Conservation (phyloP, 2,113 vertebrate genomes). For the Myotis davidii region DNA sequence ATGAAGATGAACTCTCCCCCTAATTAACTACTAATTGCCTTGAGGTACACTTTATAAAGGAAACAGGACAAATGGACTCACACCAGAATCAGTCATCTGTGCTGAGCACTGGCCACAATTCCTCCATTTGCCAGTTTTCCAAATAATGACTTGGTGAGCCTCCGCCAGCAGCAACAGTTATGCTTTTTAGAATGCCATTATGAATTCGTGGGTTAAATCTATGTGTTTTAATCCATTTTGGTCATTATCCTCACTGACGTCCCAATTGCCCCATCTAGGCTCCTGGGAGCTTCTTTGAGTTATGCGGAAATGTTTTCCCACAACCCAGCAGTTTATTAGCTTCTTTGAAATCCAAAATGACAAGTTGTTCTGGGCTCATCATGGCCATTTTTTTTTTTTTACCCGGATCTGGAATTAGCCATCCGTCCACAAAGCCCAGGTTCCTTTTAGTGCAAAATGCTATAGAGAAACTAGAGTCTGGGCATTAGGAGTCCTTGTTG, state of each 20-base stretch:
- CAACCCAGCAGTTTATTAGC: background rate
- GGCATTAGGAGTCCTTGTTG: background rate
- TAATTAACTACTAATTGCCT: background rate
- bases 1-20: background rate
- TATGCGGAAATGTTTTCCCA: background rate
- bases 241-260: background rate
- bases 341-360: constrained; percentile 24
- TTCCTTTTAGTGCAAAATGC: background rate
- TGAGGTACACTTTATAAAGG: background rate
- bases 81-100: background rate
- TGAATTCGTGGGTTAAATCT: background rate
- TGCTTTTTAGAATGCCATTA: background rate
- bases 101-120: background rate
- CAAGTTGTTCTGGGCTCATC: background rate
- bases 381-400: background rate
- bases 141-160: background rate
- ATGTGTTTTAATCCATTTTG: background rate
- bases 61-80: background rate
- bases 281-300: background rate
- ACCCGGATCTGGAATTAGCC: background rate
- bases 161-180: background rate
- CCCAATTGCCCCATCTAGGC: background rate
- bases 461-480: background rate
- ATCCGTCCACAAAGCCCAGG: background rate
- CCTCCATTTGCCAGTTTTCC: background rate